Conservation (phyloP, 2,797 vertebrate genomes). For the Poeciliopsis infans region DNA sequence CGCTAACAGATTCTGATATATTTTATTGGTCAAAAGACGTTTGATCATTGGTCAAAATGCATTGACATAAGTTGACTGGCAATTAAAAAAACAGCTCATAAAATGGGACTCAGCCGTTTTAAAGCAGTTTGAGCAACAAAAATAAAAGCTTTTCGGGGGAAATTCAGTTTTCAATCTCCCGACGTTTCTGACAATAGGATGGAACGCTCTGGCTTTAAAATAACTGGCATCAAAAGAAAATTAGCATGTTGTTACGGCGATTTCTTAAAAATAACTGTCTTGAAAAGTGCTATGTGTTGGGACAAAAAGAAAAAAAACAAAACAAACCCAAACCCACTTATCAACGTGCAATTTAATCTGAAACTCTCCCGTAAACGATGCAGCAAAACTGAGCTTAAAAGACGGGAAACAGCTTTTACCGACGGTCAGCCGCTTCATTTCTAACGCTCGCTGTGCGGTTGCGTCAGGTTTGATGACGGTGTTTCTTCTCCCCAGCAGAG, state of each 20-base stretch:
- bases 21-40: too few species aligned
- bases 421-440: neutral
- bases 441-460: neutral
- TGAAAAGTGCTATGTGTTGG: neutral
- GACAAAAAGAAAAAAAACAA: neutral
- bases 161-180: constrained; percentile 11
- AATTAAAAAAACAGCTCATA: too few species aligned
- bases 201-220: constrained; percentile 6
- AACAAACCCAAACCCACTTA: too few species aligned
- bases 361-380: neutral
- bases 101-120: too few species aligned
- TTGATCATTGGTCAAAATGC: too few species aligned
- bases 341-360: neutral
- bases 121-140: too few species aligned
- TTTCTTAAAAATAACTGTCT: neutral
- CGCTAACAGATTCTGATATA: too few species aligned
- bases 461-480: neutral
- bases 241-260: neutral
- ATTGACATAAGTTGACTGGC: too few species aligned
- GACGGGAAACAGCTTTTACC: neutral
- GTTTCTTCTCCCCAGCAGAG: neutral
- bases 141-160: too few species aligned
- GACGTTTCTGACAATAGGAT: neutral
- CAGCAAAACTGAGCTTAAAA: neutral
- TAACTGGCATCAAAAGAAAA: neutral